Base-by-base conservation (phyloP, 2,888 invertebrate genomes). In the Psylliodes chrysocephalus region DNA sequence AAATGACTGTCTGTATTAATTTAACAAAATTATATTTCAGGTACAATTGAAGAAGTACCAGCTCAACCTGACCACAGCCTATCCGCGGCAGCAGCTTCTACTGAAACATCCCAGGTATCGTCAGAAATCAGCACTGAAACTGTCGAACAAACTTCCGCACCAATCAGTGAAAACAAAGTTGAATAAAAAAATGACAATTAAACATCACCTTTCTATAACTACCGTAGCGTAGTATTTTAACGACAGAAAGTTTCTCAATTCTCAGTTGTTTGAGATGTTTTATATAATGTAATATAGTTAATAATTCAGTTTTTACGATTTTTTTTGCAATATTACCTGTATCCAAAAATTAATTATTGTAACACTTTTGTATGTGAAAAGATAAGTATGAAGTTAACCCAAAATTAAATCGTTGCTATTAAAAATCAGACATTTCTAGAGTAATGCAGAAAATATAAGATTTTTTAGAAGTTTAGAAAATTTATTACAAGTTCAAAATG, bases 261-360 rank as follows among this genome's bases (percentile, higher is more conserved):
- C 33, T 51, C 18, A 30, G 17, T 52, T 52, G 10, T 52, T 52
- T 52, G 52, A 38, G 14, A 52, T 33, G 18, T 15, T 19, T 38
- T 38, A n/a, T n/a, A n/a, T 22, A 2, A n/a, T 38, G 52, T 38
- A 22, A 38, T 53, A 38, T 38, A 53, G 12, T 53, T 15, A 17
- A 33, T 51, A 51, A 33, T 18, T 33, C 14, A 10, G 14, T 30
- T 28, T 22, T 14, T 5, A 38, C n/a, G n/a, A 6, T 12, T 10
- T 2, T 22, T 4, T 22, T 22, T 38, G 1, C 38, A n/a, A 38
- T 38, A n/a, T 12, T 38, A 5, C 14, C n/a, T 38, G n/a, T 12
- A n/a, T n/a, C n/a, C n/a, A n/a, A n/a, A n/a, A n/a, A n/a, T n/a
- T n/a, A n/a, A n/a, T n/a, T n/a, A n/a, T n/a, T n/a, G n/a, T n/a